A percentile compares a stretch with the other conserved stretches of the same genome.
Evolutionary conservation across 2,113 vertebrate species (phyloP).

Genomic region (Sisor rabdophorus): DNA sequence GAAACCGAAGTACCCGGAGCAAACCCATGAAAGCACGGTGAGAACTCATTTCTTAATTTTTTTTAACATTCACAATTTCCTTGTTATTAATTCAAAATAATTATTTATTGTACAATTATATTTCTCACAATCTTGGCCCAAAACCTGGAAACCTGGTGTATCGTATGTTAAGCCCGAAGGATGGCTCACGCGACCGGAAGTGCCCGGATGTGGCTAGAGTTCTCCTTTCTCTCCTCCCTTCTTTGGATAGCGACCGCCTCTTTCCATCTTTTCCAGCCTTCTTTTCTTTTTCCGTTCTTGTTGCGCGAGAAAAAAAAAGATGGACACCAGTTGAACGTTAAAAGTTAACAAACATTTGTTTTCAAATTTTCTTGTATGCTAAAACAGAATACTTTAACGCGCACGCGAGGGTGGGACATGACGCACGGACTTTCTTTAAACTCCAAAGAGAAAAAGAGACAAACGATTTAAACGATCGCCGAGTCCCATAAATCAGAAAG

Average conservation of each 20-base stretch:
- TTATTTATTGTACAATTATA: background rate
- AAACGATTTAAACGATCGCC: background rate
- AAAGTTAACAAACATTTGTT: background rate
- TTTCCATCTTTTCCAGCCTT: constrained; percentile 28
- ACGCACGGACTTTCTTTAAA: background rate
- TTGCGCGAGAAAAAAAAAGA: constrained; percentile 10
- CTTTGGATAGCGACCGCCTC: constrained; percentile 27
- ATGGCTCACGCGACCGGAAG: constrained; percentile 9
- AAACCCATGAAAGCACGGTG: too few species aligned
- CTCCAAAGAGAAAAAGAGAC: background rate
- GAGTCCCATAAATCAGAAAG: background rate
- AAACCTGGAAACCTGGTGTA: too few species aligned
- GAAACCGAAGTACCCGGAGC: too few species aligned
- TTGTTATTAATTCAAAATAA: background rate
- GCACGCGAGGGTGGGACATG: background rate
- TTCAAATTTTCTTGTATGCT: background rate
- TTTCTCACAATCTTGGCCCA: too few species aligned
- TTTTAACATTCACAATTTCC: too few species aligned
- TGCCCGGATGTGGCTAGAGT: constrained; percentile 13
- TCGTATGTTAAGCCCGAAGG: too few species aligned
- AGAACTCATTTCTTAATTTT: too few species aligned
- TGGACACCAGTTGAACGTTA: constrained; percentile 15
- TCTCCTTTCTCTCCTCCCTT: constrained; percentile 9
- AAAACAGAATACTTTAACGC: background rate
- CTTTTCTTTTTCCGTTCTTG: constrained; percentile 39